Evolutionary conservation across 2,888 invertebrate genomes (phyloP).

Genomic region (Ellobium chinense): DNA sequence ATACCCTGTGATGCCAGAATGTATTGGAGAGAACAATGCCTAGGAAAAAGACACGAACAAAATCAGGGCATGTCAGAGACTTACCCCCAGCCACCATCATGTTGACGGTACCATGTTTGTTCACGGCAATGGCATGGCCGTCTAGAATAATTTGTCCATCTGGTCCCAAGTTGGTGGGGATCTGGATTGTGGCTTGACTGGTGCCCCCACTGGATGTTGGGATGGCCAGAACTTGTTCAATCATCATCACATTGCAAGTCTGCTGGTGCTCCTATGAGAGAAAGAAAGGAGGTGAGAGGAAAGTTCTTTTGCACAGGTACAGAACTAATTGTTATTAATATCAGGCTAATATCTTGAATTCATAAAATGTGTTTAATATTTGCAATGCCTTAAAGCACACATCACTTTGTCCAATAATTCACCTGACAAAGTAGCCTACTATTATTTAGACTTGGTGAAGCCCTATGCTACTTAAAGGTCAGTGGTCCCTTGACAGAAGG

Average conservation of each 20-base stretch:
- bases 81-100: constrained; percentile 52
- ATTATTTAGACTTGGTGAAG: no score
- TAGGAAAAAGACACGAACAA: not conserved
- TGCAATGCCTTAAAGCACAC: no score
- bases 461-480: no score
- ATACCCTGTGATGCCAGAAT: not conserved
- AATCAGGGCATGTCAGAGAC: no score
- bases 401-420: no score
- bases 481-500: no score
- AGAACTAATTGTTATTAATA: not conserved
- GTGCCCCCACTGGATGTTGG: constrained; percentile 67
- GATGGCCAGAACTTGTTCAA: constrained; percentile 73
- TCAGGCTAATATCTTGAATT: not conserved
- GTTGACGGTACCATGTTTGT: constrained; percentile 43
- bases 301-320: no score
- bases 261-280: constrained; percentile 70
- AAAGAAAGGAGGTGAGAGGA: not conserved
- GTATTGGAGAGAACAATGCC: not conserved
- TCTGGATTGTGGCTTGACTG: constrained; percentile 72
- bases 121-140: constrained; percentile 53
- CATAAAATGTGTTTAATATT: not conserved
- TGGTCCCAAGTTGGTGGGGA: constrained; percentile 60
- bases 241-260: constrained; percentile 73
- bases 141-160: constrained; percentile 63
- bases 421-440: no score